Base-by-base conservation (phyloP, 2,888 invertebrate species). In the Tiphia femorata region DNA sequence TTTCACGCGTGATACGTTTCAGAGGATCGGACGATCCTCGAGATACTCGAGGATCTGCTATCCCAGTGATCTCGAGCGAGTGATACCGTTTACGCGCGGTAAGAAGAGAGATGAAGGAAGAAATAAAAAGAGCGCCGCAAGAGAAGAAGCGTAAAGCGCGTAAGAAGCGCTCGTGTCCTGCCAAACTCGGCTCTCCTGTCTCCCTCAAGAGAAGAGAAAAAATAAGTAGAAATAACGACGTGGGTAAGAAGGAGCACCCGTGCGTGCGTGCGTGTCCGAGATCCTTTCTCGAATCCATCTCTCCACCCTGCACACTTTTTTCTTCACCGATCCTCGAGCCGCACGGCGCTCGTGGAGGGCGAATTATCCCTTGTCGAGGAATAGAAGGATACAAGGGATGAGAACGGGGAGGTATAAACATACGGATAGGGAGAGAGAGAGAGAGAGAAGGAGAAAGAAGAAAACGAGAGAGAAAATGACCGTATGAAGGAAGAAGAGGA, bases 181-280 rank as follows among this genome's bases (percentile, higher is more conserved):
- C n/a, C n/a, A n/a, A n/a, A n/a, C n/a, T n/a, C n/a, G n/a, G n/a
- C n/a, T n/a, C n/a, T n/a, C n/a, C n/a, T n/a, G n/a, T n/a, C n/a
- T n/a, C n/a, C n/a, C n/a, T 54, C 23, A 21, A 40, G 48, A 27
- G 47, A 43, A 40, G 40, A 43, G 47, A 27, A 42, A 53, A 50
- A 51, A 51, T 38, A 44, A 27, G 16, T 47, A 30, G 44, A 43
- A 46, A 21, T 25, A 8, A 25, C n/a, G n/a, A n/a, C n/a, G n/a
- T n/a, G n/a, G n/a, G n/a, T n/a, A n/a, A 25, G 25, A 8, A 25
- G 8, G 25, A 25, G 8, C 5, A 25, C 25, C 5, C 5, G 8
- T 25, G 8, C n/a, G n/a, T n/a, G n/a, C 69, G 68, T 66, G 73
- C 69, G 67, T 66, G 58, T 53, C 78, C 78, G 77, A 58, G 70